Base-by-base conservation (phyloP, 1,140 invertebrate genomes). In the Aphis gossypii region DNA sequence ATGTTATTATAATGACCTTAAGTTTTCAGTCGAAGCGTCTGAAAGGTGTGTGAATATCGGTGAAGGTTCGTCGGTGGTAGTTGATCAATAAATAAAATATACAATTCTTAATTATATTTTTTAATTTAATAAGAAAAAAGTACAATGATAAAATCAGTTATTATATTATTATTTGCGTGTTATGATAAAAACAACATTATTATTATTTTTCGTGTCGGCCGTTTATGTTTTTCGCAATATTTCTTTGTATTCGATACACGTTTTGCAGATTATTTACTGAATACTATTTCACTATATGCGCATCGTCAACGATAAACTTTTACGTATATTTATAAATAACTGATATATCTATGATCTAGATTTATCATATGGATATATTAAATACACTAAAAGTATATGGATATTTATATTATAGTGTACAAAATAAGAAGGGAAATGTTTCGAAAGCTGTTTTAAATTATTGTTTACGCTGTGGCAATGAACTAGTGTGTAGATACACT, bases 41-140 rank as follows among this genome's bases (percentile, higher is more conserved):
- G 38, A 44, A 90, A 30, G 54, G 56, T 30, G 60, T n/a, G 44
- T 60, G 60, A 44, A 89, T 89, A 44, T 90, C 54, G 89, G 89
- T 68, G 89, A 90, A 90, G 89, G 54, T 90, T 60, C 14, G 23
- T 11, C 21, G 41, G 44, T 35, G 56, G 38, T 68, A 51, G 89
- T 90, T 44, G 56, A 68, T 89, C 21, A 90, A 90, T 46, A 90
- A 60, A 60, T 44, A 90, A 68, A 60, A 68, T 90, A 20, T 90
- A 90, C 23, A 41, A 46, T 90, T 90, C 25, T 60, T 90, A 90
- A 90, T 90, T 68, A 90, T 60, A 18, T 41, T 90, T 87, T 60
- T 60, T 90, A 30, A 60, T 90, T 60, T 90, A 44, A 90, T n/a
- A 30, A 25, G 54, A 90, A 41, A 90, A 90, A 51, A 23, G 4